phyloP scores from a whole-genome alignment of 1,140 invertebrate species.

The Drosophila pectinifera region DNA sequence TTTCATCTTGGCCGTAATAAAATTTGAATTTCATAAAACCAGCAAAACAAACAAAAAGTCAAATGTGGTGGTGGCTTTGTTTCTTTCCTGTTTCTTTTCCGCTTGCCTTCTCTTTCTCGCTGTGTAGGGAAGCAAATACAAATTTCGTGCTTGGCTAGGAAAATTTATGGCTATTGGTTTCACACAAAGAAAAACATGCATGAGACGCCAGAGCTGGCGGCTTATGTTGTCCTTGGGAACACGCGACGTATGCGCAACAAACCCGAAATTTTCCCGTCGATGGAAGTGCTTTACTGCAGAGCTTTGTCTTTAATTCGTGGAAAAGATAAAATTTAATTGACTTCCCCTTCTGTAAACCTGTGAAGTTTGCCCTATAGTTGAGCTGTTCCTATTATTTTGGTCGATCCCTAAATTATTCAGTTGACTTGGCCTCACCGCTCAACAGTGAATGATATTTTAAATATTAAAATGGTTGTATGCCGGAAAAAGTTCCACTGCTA shows the following conservation, averaged over 20 bases:
- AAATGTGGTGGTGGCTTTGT: conserved; percentile 33
- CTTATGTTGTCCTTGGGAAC: conserved; percentile 50
- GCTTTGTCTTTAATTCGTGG: conserved; percentile 9
- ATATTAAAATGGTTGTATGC: conserved; percentile 65
- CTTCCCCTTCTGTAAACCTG: too few species aligned
- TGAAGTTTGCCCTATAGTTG: background rate
- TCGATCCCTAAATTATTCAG: conserved; percentile 49
- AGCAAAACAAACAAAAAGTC: conserved; percentile 24
- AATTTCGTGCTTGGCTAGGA: conserved; percentile 66
- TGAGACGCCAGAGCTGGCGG: conserved; percentile 19
- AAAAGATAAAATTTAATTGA: conserved; percentile 16
- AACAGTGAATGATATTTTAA: conserved; percentile 64
- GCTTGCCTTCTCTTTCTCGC: conserved; percentile 4
- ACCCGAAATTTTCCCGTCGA: conserved; percentile 41
- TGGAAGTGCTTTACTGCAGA: conserved; percentile 40
- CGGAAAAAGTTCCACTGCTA: conserved; percentile 31
- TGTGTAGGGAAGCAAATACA: conserved; percentile 55
- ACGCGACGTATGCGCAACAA: conserved; percentile 60
- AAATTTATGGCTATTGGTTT: conserved; percentile 64
- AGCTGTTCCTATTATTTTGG: conserved; percentile 38
- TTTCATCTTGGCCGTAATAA: conserved; percentile 53
- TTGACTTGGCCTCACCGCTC: conserved; percentile 19
- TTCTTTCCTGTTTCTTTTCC: conserved; percentile 10
- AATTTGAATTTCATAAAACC: conserved; percentile 70
- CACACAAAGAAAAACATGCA: conserved; percentile 45